Evolutionary conservation across 1,140 invertebrate genomes (phyloP), one percentile per base, ranked within the genome.

Genomic region (Scaptodrosophila lebanonensis): DNA sequence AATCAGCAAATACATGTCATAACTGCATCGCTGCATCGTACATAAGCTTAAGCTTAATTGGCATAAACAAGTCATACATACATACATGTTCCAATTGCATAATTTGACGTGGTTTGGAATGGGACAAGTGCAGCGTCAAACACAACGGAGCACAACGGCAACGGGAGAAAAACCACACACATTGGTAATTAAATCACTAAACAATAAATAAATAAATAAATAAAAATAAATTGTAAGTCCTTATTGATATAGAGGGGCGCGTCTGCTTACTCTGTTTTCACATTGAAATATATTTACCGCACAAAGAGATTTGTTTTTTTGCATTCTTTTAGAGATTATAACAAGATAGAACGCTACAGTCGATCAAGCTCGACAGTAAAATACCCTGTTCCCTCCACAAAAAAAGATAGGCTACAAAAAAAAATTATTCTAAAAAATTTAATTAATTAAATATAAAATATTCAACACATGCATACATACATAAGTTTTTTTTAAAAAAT

Each of bases 231-330:
- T 27, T 58, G 51, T 59, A 56, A 54, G 50, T 51, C 42, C 38
- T 66, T 70, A 52, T 35, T 48, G 59, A 53, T 64, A 39, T 43
- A 63, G 45, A 64, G 49, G n/a, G n/a, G 43, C 53, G 27, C 45
- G 59, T 40, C 33, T 4, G 30, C 87, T 92, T 91, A 99, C 90
- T 99, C 98, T 88, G 99, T 99, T 89, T 99, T 99, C 42, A 99
- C 98, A 66, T 97, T 99, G 22, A 98, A 98, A 89, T 99, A 99
- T 73, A 99, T 99, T 90, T 99, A 99, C 57, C 95, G 91, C 32
- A 99, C 98, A 90, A 99, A 99, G 66, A 94, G 89, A 86, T 94
- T 96, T 50, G 97, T 98, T n/a, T n/a, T n/a, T n/a, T n/a, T n/a
- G n/a, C n/a, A n/a, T n/a, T n/a, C n/a, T n/a, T n/a, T n/a, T n/a